phyloP scores from a whole-genome alignment of 1,140 invertebrate species.

The Chlorops oryzae region DNA sequence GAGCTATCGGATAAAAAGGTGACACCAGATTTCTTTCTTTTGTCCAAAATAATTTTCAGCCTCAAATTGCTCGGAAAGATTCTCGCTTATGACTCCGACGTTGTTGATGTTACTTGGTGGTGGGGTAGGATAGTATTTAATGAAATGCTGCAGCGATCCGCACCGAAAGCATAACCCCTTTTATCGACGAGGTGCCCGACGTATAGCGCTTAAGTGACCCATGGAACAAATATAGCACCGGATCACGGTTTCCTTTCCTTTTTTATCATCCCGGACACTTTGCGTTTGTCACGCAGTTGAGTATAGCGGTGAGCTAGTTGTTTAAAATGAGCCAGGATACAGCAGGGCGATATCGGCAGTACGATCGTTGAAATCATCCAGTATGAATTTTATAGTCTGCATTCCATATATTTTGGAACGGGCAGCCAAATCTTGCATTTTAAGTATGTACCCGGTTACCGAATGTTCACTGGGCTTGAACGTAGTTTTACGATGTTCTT shows the following conservation, averaged over 20 bases:
- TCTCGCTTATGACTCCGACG: no score
- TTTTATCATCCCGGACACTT: neutral
- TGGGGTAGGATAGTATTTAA: neutral
- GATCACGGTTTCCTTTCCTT: no score
- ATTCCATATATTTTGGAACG: neutral
- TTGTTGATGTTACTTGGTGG: no score
- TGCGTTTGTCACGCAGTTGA: neutral
- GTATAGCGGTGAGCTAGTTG: neutral
- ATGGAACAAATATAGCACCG: neutral
- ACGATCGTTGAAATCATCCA: neutral
- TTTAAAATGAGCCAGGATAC: neutral
- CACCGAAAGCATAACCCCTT: neutral
- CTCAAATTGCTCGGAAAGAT: neutral
- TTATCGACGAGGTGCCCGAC: neutral
- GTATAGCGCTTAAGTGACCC: neutral
- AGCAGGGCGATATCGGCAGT: neutral
- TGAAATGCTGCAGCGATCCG: neutral
- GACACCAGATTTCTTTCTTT: neutral
- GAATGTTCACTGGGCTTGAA: neutral
- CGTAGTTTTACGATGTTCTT: neutral
- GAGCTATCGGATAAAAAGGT: neutral
- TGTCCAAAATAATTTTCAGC: neutral
- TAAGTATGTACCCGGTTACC: neutral
- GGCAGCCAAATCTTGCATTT: neutral
- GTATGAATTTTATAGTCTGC: neutral